Percentiles rank a stretch among this genome's conserved stretches.
Conservation (phyloP, 2,797 vertebrate species). For the Chelon auratus region DNA sequence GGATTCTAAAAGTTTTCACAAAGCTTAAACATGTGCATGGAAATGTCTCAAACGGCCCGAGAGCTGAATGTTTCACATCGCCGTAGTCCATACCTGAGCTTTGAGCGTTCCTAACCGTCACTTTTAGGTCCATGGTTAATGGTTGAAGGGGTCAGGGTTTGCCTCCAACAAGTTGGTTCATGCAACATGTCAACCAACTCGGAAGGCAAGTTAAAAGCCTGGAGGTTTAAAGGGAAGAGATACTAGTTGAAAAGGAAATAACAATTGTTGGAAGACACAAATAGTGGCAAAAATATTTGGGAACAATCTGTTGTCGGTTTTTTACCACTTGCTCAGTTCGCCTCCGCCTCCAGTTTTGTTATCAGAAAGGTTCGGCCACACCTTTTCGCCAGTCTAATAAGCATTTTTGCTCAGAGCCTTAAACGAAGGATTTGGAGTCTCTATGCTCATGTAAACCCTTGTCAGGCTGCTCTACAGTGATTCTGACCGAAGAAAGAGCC, state of each 20-base stretch:
- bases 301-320: too few species aligned
- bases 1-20: background rate
- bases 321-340: too few species aligned
- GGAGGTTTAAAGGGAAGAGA: background rate
- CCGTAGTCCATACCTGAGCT: background rate
- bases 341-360: too few species aligned
- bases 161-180: constrained; percentile 4
- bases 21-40: background rate
- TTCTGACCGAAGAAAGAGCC: too few species aligned
- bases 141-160: background rate
- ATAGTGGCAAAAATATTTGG: too few species aligned
- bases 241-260: background rate
- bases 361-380: too few species aligned
- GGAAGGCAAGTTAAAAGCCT: constrained; percentile 7
- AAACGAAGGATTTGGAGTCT: too few species aligned
- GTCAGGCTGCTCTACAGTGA: too few species aligned
- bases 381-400: too few species aligned
- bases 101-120: background rate
- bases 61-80: background rate
- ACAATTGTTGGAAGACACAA: background rate
- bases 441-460: too few species aligned
- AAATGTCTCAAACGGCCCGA: constrained; percentile 7
- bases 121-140: background rate
- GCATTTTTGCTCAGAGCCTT: too few species aligned
- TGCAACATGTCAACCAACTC: background rate